Evolutionary conservation across 2,888 invertebrate genomes (phyloP).

Genomic region (Chironomus tentans): DNA sequence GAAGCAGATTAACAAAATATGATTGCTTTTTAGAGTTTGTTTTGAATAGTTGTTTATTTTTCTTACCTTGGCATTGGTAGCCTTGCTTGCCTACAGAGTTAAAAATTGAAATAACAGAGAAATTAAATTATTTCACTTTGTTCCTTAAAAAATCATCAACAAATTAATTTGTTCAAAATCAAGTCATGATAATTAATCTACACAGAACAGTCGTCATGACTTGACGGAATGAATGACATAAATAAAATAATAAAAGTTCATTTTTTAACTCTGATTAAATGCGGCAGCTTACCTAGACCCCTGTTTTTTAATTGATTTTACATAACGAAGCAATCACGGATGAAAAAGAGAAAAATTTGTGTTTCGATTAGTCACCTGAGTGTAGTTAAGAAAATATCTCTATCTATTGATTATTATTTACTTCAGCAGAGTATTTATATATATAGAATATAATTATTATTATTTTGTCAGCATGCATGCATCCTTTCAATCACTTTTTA

Average conservation of each 20-base stretch:
- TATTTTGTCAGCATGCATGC: too few relatives aligned
- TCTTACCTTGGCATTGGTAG: slow-evolving; percentile 92
- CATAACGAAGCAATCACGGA: slow-evolving; percentile 15
- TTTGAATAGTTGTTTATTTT: not conserved
- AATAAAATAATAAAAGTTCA: not conserved
- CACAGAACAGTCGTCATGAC: not conserved
- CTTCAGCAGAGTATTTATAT: too few relatives aligned
- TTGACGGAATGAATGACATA: not conserved
- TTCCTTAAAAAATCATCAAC: too few relatives aligned
- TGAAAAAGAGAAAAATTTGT: slow-evolving; percentile 5
- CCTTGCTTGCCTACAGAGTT: slow-evolving; percentile 56
- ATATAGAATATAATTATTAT: too few relatives aligned
- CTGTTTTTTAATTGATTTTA: slow-evolving; percentile 3
- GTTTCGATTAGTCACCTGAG: not conserved
- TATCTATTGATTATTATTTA: not conserved
- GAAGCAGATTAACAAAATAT: slow-evolving; percentile 21
- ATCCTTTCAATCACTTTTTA: too few relatives aligned
- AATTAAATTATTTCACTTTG: not conserved
- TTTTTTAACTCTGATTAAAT: not conserved
- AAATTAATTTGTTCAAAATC: too few relatives aligned
- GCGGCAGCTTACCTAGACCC: slow-evolving; percentile 23
- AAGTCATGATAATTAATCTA: not conserved
- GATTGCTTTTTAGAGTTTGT: not conserved
- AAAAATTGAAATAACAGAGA: not conserved
- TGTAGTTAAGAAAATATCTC: not conserved